Evolutionary conservation across 2,113 vertebrate genomes (phyloP).

Genomic region (Phalacrocorax pelagicus): DNA sequence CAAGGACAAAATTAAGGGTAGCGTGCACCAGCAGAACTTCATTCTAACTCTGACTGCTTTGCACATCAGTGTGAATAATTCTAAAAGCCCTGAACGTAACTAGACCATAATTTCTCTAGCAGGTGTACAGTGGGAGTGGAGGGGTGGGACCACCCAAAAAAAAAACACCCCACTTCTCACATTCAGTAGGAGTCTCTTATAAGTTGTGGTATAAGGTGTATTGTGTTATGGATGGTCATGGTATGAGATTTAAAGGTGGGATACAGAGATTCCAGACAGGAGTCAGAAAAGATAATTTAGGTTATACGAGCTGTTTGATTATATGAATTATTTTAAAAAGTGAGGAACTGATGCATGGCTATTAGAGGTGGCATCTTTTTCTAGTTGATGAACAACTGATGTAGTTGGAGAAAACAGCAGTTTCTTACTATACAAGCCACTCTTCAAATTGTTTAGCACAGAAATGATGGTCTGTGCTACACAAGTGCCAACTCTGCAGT

Average conservation of each 20-base stretch:
- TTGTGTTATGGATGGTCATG: too few species aligned
- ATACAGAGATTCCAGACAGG: neutral
- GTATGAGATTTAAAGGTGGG: neutral
- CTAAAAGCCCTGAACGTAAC: neutral
- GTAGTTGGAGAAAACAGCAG: neutral
- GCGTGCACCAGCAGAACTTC: neutral
- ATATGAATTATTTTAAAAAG: neutral
- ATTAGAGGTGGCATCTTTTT: neutral
- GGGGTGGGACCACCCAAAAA: too few species aligned
- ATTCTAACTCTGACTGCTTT: neutral
- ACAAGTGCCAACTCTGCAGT: neutral
- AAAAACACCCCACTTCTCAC: too few species aligned
- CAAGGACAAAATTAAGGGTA: neutral
- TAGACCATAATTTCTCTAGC: neutral
- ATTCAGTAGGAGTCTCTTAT: neutral
- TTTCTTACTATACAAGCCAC: neutral
- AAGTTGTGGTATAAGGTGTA: neutral
- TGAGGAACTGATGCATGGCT: neutral
- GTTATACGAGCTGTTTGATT: neutral
- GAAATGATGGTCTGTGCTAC: accelerated
- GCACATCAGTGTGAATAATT: neutral
- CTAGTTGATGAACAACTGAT: too few species aligned
- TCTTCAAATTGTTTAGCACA: neutral
- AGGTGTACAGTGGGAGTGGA: too few species aligned
- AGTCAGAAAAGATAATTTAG: neutral